Evolutionary conservation across 2,113 vertebrate genomes (phyloP).

Genomic region (Clarias magur): DNA sequence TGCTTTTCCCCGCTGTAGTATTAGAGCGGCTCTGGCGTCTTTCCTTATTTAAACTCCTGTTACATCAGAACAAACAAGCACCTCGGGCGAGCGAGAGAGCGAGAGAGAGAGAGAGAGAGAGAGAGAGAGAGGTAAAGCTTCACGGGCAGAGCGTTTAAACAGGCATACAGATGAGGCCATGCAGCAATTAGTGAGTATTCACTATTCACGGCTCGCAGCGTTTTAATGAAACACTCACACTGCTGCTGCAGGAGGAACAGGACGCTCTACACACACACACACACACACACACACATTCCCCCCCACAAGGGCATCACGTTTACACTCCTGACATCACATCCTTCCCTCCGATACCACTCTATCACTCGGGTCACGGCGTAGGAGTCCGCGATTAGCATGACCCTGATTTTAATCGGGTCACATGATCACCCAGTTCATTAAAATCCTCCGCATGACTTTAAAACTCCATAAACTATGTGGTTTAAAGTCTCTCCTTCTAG

Average conservation of each 20-base stretch:
- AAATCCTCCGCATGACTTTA: not conserved
- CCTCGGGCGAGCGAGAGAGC: constrained; percentile 16
- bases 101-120: not conserved
- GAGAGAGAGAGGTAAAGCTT: constrained; percentile 33
- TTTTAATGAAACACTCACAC: constrained; percentile 44
- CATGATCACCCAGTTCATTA: not conserved
- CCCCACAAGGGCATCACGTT: not conserved
- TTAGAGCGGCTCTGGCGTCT: constrained; percentile 1
- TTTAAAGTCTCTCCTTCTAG: not conserved
- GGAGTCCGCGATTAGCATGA: not conserved
- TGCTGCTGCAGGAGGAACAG: constrained; percentile 39
- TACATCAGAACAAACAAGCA: constrained; percentile 43
- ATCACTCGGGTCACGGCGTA: not conserved
- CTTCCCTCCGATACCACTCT: not conserved
- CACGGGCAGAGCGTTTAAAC: constrained; percentile 39
- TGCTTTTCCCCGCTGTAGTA: constrained; percentile 23
- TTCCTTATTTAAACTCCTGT: constrained; percentile 41
- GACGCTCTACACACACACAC: not conserved
- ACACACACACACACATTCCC: not conserved
- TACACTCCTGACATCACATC: not conserved
- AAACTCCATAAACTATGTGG: not conserved
- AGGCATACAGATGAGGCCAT: constrained; percentile 49
- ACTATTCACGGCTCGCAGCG: constrained; percentile 32
- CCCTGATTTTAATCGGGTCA: not conserved
- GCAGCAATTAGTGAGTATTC: constrained; percentile 43